These are phyloP conservation scores for Incurvaria masculella DNA, from an alignment of 2,888 invertebrate genomes.

Conservation along the genomic window DNA sequence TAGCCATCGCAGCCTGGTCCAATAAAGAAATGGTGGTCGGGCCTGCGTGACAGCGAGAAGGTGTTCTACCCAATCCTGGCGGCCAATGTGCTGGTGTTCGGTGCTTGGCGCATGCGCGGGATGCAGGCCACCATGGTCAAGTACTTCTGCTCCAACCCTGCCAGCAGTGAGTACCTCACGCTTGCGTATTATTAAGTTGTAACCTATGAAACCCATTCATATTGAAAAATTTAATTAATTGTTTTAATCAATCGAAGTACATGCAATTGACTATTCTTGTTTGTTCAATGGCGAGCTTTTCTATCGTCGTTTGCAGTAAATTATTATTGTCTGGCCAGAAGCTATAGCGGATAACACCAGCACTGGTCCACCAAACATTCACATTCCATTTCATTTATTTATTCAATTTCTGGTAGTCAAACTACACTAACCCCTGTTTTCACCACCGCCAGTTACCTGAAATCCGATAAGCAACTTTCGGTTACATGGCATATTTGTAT, in stretches of 20 bases:
- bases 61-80: slow-evolving; percentile 78
- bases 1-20: slow-evolving; percentile 38
- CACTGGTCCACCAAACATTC: no score
- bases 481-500: no score
- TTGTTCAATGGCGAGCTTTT: no score
- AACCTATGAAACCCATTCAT: not conserved
- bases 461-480: no score
- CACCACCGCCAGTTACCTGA: no score
- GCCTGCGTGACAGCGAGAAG: slow-evolving; percentile 68
- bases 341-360: no score
- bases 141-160: slow-evolving; percentile 84
- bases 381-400: no score
- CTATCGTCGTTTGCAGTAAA: not conserved
- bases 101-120: slow-evolving; percentile 75
- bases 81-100: slow-evolving; percentile 74
- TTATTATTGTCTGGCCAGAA: no score
- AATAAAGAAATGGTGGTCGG: slow-evolving; percentile 66
- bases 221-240: not conserved
- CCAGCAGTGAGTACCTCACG: slow-evolving; percentile 58
- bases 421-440: no score
- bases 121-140: slow-evolving; percentile 72
- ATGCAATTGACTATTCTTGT: not conserved
- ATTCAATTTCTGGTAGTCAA: no score
- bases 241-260: not conserved
- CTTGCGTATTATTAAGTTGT: not conserved